Percentiles rank a stretch among this genome's conserved stretches.
Conservation (phyloP, 2,888 invertebrate species). For the Ypsolopha sequella region DNA sequence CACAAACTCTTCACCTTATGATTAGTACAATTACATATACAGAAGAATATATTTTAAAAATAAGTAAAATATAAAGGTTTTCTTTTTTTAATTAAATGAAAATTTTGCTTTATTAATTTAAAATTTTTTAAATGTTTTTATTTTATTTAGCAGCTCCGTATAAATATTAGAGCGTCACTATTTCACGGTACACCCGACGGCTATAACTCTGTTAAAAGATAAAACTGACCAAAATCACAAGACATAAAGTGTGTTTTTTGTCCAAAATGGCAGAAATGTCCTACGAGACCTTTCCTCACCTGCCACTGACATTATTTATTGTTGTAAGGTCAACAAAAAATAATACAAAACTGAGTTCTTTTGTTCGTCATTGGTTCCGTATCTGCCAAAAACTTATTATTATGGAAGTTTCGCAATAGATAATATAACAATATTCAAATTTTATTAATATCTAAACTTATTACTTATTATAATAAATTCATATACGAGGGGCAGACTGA, state of each 20-base stretch:
- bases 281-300: slow-evolving; percentile 53
- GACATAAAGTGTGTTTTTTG: slow-evolving; percentile 55
- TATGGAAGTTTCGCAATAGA: neutral
- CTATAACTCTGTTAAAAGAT: slow-evolving; percentile 55
- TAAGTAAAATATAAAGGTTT: too few relatives aligned
- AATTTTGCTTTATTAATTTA: too few relatives aligned
- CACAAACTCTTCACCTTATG: too few relatives aligned
- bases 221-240: slow-evolving; percentile 60
- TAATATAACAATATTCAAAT: neutral
- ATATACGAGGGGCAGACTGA: too few relatives aligned
- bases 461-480: too few relatives aligned
- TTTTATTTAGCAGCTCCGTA: slow-evolving; percentile 25
- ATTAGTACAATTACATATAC: too few relatives aligned
- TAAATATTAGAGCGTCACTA: slow-evolving; percentile 29
- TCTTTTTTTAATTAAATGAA: too few relatives aligned
- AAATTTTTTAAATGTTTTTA: too few relatives aligned
- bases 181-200: slow-evolving; percentile 35
- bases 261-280: slow-evolving; percentile 18
- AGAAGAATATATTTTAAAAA: too few relatives aligned
- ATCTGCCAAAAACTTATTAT: slow-evolving; percentile 10
- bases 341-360: slow-evolving; percentile 1
- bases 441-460: too few relatives aligned
- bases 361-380: too few relatives aligned
- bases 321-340: slow-evolving; percentile 31
- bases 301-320: slow-evolving; percentile 57